phyloP scores from a whole-genome alignment of 2,113 vertebrate genomes.

The Smithornis capensis region DNA sequence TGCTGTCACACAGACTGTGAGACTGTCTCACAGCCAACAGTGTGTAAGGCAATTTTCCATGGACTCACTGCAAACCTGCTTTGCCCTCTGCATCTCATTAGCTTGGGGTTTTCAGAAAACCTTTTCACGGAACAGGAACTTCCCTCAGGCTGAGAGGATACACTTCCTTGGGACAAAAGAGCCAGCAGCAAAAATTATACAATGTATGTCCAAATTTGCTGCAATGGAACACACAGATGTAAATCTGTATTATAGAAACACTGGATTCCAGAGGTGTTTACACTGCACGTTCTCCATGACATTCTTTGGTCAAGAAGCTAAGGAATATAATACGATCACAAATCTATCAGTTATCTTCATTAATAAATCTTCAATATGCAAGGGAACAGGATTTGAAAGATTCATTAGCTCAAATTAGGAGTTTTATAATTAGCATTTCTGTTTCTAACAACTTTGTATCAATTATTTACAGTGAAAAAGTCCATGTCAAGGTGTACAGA shows the following conservation, averaged over 20 bases:
- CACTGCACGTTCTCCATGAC: background rate
- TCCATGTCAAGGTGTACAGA: background rate
- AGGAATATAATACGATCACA: background rate
- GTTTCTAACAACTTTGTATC: background rate
- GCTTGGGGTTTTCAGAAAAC: conserved; percentile 1
- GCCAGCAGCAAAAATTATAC: background rate
- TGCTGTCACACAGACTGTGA: background rate
- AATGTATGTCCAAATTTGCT: background rate
- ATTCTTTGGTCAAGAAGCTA: conserved; percentile 8
- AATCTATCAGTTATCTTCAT: background rate
- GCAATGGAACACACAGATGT: background rate
- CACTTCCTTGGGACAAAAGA: background rate
- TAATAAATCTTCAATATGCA: background rate
- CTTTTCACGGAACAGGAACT: background rate
- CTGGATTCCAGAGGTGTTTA: background rate
- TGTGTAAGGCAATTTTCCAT: background rate
- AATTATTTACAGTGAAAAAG: background rate
- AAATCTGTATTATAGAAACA: background rate
- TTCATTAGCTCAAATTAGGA: background rate
- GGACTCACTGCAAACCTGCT: background rate
- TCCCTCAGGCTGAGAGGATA: background rate
- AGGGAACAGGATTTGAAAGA: background rate
- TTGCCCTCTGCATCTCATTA: background rate
- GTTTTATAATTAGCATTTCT: background rate
- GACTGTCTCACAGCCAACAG: background rate